Conservation (phyloP, 2,888 invertebrate species). For the Drosophila helvetica region DNA sequence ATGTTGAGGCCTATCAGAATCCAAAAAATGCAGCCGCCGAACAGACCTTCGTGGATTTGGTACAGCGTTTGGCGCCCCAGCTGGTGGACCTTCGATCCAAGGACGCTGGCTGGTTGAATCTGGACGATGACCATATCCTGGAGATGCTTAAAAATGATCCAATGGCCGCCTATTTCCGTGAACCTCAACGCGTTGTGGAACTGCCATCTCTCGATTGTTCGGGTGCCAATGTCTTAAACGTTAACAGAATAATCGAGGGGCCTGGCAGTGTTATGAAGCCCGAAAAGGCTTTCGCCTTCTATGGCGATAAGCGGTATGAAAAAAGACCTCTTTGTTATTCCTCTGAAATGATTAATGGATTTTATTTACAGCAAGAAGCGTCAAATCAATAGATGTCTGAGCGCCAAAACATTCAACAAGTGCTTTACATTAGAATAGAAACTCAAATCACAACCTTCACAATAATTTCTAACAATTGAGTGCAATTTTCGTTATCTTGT, state of each 20-base stretch:
- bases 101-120: constrained; percentile 44
- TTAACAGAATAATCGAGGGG: constrained; percentile 34
- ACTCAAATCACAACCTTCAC: background rate
- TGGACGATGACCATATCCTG: constrained; percentile 63
- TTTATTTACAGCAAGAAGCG: constrained; percentile 47
- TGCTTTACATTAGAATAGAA: constrained; percentile 24
- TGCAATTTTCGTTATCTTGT: background rate
- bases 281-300: constrained; percentile 60
- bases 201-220: background rate
- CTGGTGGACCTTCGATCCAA: constrained; percentile 30
- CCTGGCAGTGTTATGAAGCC: constrained; percentile 66
- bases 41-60: constrained; percentile 45
- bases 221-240: constrained; percentile 12
- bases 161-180: constrained; percentile 30
- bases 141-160: constrained; percentile 50
- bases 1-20: constrained; percentile 85
- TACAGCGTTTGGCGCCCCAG: constrained; percentile 38
- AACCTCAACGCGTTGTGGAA: constrained; percentile 43
- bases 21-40: constrained; percentile 84
- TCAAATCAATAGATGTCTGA: constrained; percentile 3
- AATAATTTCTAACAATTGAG: background rate
- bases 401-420: constrained; percentile 15
- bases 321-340: too few species aligned
- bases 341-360: background rate
- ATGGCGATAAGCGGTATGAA: constrained; percentile 68